A percentile compares a stretch with the other conserved stretches of the same genome.
Evolutionary conservation across 2,113 vertebrate genomes (phyloP).

Genomic region (Otolemur garnettii): DNA sequence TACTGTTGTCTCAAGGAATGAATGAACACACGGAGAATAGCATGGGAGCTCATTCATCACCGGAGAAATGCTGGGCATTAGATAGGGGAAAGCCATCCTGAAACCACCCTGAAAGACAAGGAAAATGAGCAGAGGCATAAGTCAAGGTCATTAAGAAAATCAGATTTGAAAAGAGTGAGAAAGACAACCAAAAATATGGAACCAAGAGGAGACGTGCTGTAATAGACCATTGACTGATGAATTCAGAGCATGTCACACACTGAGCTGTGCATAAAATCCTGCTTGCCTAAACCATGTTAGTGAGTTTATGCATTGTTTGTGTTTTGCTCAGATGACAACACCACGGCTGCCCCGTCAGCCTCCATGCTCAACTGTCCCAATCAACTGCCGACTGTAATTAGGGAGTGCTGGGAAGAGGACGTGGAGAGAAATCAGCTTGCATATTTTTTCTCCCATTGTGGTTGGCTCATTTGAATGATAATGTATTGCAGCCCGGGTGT

Average conservation of each 20-base stretch:
- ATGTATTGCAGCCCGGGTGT: constrained; percentile 57
- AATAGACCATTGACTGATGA: neutral
- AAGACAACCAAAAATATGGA: neutral
- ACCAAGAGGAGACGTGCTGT: neutral
- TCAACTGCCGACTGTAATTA: constrained; percentile 55
- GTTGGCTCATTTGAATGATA: constrained; percentile 79
- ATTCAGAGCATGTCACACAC: neutral
- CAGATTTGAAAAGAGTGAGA: neutral
- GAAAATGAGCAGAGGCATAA: neutral
- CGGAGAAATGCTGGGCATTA: neutral
- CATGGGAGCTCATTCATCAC: neutral
- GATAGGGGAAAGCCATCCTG: neutral
- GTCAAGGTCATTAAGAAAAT: constrained; percentile 44
- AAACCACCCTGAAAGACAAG: constrained; percentile 19
- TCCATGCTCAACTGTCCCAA: constrained; percentile 63
- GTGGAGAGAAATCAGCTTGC: constrained; percentile 49
- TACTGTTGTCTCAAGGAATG: constrained; percentile 16
- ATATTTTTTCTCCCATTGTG: constrained; percentile 67
- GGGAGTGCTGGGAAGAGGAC: constrained; percentile 54
- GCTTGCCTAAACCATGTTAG: constrained; percentile 53
- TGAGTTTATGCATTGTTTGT: constrained; percentile 21
- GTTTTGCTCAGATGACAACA: constrained; percentile 64
- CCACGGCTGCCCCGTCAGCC: neutral
- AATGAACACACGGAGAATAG: neutral
- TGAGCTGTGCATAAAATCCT: constrained; percentile 55